Percentiles rank a stretch among this genome's conserved stretches.
Evolutionary conservation across 1,140 invertebrate species (phyloP).

Genomic region (Brachionus asplanchnoidis): DNA sequence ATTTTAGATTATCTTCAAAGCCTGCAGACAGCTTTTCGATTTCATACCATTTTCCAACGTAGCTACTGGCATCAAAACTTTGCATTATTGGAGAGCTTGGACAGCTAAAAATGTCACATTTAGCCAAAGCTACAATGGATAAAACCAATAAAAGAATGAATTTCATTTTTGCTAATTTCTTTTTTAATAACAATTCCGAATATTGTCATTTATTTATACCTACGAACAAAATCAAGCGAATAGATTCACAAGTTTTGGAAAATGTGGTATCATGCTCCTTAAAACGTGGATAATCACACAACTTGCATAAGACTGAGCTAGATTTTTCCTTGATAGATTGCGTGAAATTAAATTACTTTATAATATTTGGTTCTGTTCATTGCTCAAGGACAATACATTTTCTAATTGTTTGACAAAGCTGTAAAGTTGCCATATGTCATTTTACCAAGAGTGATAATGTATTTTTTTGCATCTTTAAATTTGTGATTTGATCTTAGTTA

Average conservation of each 20-base stretch:
- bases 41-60: conserved; percentile 42
- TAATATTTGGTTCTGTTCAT: not conserved
- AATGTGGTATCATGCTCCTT: not conserved
- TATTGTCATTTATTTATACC: not conserved
- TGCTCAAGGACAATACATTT: not conserved
- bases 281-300: not conserved
- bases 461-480: not conserved
- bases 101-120: not conserved
- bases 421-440: not conserved
- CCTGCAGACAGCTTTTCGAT: conserved; percentile 7
- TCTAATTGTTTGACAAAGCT: not conserved
- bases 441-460: not conserved
- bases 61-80: not conserved
- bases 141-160: not conserved
- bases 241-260: not conserved
- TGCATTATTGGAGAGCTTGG: not conserved
- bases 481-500: not conserved
- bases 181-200: not conserved
- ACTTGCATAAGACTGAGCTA: not conserved
- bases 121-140: not conserved
- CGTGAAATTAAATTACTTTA: not conserved
- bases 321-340: not conserved
- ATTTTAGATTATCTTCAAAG: conserved; percentile 39
- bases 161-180: not conserved
- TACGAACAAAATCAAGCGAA: not conserved